Evolutionary conservation across 1,140 invertebrate species (phyloP), one percentile per base, ranked within the genome.

Genomic region (Nasonia giraulti): DNA sequence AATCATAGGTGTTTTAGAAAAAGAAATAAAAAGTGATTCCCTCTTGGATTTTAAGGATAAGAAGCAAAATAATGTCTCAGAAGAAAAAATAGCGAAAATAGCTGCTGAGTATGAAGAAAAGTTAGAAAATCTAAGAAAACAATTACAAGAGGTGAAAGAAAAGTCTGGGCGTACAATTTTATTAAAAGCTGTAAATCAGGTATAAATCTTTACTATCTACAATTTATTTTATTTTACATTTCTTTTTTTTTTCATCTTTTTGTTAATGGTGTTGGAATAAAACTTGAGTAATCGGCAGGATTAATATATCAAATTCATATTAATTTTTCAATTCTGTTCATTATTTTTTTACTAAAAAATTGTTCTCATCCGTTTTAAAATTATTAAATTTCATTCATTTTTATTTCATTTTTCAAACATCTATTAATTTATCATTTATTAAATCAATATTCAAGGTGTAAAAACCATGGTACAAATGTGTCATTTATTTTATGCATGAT

Each of bases 61-160:
- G 17, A 5, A 80, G 3, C 68, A 73, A n/a, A 80, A 78, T 37
- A 77, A 71, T 11, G 37, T 71, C 17, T 75, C 81, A 14, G 75
- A 77, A 68, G 85, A 87, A 69, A 82, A 40, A 50, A 31, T 83
- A 7, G 31, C 55, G 4, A 82, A 86, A 40, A 50, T 81, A 50
- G 55, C 86, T 23, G 1, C 85, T 1, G 86, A 89, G 37, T 94
- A 95, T 82, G 90, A 94, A 50, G 92, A 92, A 17, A 91, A 93
- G 84, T 87, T 95, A 2, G 91, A 92, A 55, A 90, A 86, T 0
- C 86, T 91, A 20, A 92, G 94, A 31, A 90, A 91, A 31, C 89
- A 93, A n/a, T 86, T 95, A n/a, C 89, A 90, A 2, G 89, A 93
- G 1, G 85, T 94, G 7, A 93, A 94, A 50, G 91, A 93, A 81